Evolutionary conservation across 2,797 vertebrate species (phyloP), one percentile per base, ranked within the genome.

Genomic region (Mormyrops boulengeri): DNA sequence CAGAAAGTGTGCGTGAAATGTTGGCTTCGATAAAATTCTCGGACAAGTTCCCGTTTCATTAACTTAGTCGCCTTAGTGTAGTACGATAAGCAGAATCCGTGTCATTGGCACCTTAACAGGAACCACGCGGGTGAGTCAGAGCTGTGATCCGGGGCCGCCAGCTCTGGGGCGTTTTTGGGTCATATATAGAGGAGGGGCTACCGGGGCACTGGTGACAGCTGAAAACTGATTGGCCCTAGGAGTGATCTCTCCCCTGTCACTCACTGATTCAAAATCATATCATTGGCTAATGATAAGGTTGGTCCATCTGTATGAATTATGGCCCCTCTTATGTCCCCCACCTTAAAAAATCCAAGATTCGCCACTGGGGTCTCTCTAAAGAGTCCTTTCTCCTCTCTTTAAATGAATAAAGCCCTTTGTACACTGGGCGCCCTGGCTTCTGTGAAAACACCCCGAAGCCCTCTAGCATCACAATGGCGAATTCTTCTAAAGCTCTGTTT

Each of bases 401-500:
- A 49, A 85, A 62, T 84, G 47, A 88, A 85, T 87, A 2, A 53
- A 57, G 38, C 34, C 7, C 8, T 55, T 50, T 77, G 66, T 66
- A n/a, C 3, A 34, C 44, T 5, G 52, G 41, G 26, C 66, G 17
- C 12, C 49, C 34, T 26, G 60, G 9, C 22, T 47, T 80, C 19
- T 50, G 47, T 85, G 60, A 66, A 52, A 73, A 87, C 73, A 34
- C 49, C 84, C 84, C 22, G 4, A 53, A 53, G 44, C 5, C 41
- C 22, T 22, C 22, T 85, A 49, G 47, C 84, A 53, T 85, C 50
- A n/a, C 8, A 87, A 50, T 53, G 85, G 50, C 30, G n/a, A 22
- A 11, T 34, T 87, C 87, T 87, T 82, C 82, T 88, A 55, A 55
- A 50, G 44, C 14, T n/a, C 62, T 77, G 77, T 57, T 34, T 89